These are phyloP conservation scores for Arnoldichthys spilopterus DNA, from an alignment of 2,797 vertebrate genomes.

Conservation along the genomic window DNA sequence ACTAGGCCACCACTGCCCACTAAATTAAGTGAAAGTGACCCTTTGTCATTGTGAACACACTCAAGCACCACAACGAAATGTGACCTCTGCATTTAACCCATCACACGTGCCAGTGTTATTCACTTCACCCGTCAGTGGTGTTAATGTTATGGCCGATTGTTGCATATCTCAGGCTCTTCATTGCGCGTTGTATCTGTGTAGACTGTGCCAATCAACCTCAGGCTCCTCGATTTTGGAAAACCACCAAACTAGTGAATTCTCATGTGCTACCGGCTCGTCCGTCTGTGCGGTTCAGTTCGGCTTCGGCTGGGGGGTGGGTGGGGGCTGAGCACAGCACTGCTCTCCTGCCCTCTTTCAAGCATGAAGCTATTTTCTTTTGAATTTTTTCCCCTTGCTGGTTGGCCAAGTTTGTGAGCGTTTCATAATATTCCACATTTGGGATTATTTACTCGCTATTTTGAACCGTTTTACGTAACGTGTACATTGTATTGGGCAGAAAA, in stretches of 20 bases:
- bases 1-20: too few species aligned
- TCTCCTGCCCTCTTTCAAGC: slow-evolving; percentile 4
- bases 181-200: too few species aligned
- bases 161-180: too few species aligned
- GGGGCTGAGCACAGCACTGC: background rate
- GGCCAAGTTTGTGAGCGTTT: slow-evolving; percentile 2
- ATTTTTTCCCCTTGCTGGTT: too few species aligned
- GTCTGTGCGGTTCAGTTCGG: background rate
- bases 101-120: too few species aligned
- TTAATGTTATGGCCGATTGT: too few species aligned
- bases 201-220: background rate
- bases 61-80: too few species aligned
- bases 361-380: background rate
- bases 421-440: slow-evolving; percentile 16
- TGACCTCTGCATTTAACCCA: too few species aligned
- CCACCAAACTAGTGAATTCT: background rate
- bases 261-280: background rate
- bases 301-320: too few species aligned
- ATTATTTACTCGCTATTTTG: slow-evolving; percentile 8
- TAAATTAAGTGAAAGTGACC: too few species aligned
- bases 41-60: too few species aligned
- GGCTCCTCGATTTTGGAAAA: background rate
- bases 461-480: background rate
- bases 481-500: background rate
- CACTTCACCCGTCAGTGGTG: too few species aligned